A percentile compares a stretch with the other conserved stretches of the same genome.
Evolutionary conservation across 1,140 invertebrate species (phyloP).

Genomic region (Microplitis mediator): DNA sequence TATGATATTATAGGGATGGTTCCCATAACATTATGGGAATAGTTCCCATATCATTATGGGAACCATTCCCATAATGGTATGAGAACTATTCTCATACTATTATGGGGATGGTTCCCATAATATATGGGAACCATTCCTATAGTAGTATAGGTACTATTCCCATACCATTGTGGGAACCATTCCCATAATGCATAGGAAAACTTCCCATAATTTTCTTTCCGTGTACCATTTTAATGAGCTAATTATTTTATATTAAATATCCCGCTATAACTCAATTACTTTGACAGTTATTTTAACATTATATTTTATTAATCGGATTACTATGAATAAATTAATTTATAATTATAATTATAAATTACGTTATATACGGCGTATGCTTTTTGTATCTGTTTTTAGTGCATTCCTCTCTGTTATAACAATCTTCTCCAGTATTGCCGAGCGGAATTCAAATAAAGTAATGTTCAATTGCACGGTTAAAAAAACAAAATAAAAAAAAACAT

Average conservation of each 20-base stretch:
- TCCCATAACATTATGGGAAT: too few species aligned
- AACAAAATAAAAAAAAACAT: background rate
- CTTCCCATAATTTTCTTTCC: too few species aligned
- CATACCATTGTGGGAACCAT: too few species aligned
- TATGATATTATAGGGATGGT: too few species aligned
- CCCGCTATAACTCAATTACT: background rate
- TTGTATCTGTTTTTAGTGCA: conserved; percentile 29
- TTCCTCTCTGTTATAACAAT: conserved; percentile 27
- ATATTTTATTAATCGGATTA: background rate
- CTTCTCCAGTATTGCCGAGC: conserved; percentile 26
- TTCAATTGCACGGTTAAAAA: conserved; percentile 19
- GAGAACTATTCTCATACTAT: too few species aligned
- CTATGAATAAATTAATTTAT: background rate
- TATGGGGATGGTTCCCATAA: too few species aligned
- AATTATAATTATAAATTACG: background rate
- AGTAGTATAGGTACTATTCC: too few species aligned
- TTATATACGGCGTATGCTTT: conserved; percentile 12
- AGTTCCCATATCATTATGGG: too few species aligned
- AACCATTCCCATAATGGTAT: too few species aligned
- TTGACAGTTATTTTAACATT: background rate
- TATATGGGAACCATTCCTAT: too few species aligned
- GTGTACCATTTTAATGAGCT: background rate
- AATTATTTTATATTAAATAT: background rate
- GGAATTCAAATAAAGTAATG: conserved; percentile 29
- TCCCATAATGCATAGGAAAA: too few species aligned